A percentile compares a stretch with the other conserved stretches of the same genome.
phyloP scores from a whole-genome alignment of 2,113 vertebrate species.

The Ceyx cyanopectus region DNA sequence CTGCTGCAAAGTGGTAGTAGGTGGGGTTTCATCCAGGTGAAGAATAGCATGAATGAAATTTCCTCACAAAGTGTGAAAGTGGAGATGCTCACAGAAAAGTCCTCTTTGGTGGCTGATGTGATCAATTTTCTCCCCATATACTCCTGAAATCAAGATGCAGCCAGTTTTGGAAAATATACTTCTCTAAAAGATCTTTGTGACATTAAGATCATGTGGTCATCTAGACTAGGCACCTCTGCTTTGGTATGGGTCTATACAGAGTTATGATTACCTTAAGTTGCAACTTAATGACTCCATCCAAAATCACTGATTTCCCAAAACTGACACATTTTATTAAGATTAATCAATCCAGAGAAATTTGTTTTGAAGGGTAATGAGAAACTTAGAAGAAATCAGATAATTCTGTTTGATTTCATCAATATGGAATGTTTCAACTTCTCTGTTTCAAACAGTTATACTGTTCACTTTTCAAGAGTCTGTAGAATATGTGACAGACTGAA shows the following conservation, averaged over 20 bases:
- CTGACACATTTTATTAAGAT: background rate
- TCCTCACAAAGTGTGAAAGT: background rate
- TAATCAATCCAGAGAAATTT: background rate
- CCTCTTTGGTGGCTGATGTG: background rate
- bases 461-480: background rate
- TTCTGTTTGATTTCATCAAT: background rate
- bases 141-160: background rate
- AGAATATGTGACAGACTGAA: background rate
- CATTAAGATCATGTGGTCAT: background rate
- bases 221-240: background rate
- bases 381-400: background rate
- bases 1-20: background rate
- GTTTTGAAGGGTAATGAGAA: background rate
- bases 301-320: constrained; percentile 5
- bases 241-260: background rate
- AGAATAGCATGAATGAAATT: background rate
- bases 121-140: background rate
- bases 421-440: background rate
- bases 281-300: background rate
- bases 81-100: background rate
- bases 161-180: background rate
- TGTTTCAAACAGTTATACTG: background rate
- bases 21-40: background rate
- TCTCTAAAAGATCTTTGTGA: background rate
- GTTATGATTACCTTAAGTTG: background rate